phyloP scores from a whole-genome alignment of 1,140 invertebrate genomes.

The Octopus sinensis region DNA sequence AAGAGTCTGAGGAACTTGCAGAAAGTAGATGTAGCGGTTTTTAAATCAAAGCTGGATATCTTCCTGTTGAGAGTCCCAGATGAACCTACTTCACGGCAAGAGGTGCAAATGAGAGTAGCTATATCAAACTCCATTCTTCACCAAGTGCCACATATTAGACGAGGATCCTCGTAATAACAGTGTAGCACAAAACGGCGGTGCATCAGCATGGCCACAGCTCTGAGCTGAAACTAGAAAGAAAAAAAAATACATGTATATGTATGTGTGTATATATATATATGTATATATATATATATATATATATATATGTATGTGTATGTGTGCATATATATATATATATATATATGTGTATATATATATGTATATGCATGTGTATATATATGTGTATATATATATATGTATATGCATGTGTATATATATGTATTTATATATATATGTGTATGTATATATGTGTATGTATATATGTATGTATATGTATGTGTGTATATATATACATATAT shows the following conservation, averaged over 20 bases:
- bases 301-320: background rate
- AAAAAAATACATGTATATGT: background rate
- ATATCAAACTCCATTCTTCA: no score
- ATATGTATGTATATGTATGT: constrained; percentile 16
- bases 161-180: no score
- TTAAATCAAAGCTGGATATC: no score
- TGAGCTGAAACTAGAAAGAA: no score
- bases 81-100: no score
- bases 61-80: no score
- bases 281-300: background rate
- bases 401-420: constrained; percentile 1
- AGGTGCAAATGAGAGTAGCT: no score
- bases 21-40: no score
- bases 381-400: background rate
- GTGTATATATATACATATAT: constrained; percentile 20
- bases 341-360: background rate
- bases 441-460: constrained; percentile 18
- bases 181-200: no score
- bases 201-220: no score
- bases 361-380: background rate
- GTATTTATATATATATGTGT: background rate
- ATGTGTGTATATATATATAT: background rate
- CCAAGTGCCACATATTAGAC: no score
- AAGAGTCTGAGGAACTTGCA: no score
- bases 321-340: background rate